Evolutionary conservation across 2,888 invertebrate species (phyloP).

Genomic region (Choristoneura rosaceana): DNA sequence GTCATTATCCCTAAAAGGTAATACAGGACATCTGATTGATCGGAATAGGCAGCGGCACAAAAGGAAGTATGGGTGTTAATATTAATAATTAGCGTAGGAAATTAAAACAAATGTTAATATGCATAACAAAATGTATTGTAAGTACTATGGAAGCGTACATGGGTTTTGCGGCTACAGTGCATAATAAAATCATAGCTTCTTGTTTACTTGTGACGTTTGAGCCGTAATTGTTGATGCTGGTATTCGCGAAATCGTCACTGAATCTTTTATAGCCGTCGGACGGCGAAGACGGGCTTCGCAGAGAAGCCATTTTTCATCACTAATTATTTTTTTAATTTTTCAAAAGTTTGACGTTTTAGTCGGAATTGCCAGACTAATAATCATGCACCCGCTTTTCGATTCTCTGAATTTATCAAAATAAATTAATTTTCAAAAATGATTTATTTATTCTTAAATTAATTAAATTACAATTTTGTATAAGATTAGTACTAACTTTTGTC

Average conservation of each 20-base stretch:
- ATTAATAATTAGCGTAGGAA: conserved; percentile 62
- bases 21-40: conserved; percentile 58
- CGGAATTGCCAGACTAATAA: conserved; percentile 2
- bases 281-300: conserved; percentile 85
- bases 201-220: conserved; percentile 87
- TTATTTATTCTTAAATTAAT: no score
- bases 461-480: no score
- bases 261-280: conserved; percentile 88
- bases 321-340: conserved; percentile 57
- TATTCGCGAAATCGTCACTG: conserved; percentile 86
- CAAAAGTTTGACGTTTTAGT: conserved; percentile 38
- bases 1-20: conserved; percentile 62
- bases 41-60: conserved; percentile 46
- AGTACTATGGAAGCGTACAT: conserved; percentile 77
- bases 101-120: conserved; percentile 79
- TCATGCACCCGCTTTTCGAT: not conserved
- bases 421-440: not conserved
- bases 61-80: conserved; percentile 52
- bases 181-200: conserved; percentile 73
- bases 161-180: conserved; percentile 79
- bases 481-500: no score
- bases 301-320: conserved; percentile 83
- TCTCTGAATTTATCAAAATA: not conserved
- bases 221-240: conserved; percentile 86
- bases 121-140: conserved; percentile 78